phyloP scores from a whole-genome alignment of 2,888 invertebrate species.

The Metallyticus violacea region DNA sequence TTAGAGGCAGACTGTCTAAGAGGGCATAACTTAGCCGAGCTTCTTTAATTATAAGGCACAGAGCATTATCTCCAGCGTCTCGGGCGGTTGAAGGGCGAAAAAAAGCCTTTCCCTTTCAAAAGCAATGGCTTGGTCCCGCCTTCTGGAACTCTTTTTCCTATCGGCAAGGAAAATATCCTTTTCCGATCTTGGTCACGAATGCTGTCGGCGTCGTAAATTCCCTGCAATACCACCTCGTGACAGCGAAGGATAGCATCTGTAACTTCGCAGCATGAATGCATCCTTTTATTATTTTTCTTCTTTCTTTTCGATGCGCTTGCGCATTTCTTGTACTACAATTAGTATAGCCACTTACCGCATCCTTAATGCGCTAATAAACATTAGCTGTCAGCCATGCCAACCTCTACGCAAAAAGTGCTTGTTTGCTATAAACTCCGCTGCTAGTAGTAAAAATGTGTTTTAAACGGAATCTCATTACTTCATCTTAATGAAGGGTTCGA shows the following conservation, averaged over 20 bases:
- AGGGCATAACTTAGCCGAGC: background rate
- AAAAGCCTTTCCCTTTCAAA: background rate
- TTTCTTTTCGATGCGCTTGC: background rate
- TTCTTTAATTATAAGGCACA: background rate
- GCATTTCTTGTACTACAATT: background rate
- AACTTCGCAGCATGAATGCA: background rate
- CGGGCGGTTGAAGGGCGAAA: background rate
- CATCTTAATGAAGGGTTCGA: background rate
- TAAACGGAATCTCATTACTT: background rate
- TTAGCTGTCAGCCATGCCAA: background rate
- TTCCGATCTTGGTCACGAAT: background rate
- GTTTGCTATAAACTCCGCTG: background rate
- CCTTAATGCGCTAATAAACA: background rate
- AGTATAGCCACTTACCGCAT: background rate
- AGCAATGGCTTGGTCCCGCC: background rate
- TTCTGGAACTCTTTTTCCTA: background rate
- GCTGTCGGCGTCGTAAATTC: background rate
- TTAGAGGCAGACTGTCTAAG: background rate
- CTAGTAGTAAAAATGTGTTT: background rate
- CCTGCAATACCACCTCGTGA: background rate
- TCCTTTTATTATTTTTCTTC: too few species aligned
- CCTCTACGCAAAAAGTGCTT: background rate
- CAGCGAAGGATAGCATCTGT: background rate
- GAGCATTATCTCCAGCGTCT: background rate
- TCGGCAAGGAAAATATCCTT: background rate